These are phyloP conservation scores for Hormaphis cornu DNA, from an alignment of 1,140 invertebrate genomes.

Conservation along the genomic window DNA sequence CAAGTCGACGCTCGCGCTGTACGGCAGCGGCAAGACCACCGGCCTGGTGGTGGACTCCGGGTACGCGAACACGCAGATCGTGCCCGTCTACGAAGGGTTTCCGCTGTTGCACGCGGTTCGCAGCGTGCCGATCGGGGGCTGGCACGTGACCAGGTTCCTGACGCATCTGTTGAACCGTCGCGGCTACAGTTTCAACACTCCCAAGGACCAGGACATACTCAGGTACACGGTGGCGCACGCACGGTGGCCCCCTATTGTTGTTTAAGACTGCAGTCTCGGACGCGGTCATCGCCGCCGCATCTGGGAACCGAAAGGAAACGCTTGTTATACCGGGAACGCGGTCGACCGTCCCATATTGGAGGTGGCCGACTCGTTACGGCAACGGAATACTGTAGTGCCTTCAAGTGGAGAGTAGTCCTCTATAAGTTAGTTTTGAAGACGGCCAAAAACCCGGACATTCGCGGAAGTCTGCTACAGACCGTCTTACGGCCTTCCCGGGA, in stretches of 20 bases:
- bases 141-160: background rate
- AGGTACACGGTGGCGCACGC: too few relatives aligned
- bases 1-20: background rate
- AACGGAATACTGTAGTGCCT: too few relatives aligned
- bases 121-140: background rate
- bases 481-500: too few relatives aligned
- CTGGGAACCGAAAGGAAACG: too few relatives aligned
- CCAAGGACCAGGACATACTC: background rate
- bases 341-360: too few relatives aligned
- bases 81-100: background rate
- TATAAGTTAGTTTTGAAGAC: too few relatives aligned
- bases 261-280: background rate
- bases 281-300: too few relatives aligned
- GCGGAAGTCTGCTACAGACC: too few relatives aligned
- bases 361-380: too few relatives aligned
- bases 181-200: background rate
- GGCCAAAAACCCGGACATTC: too few relatives aligned
- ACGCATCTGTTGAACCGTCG: background rate
- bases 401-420: too few relatives aligned
- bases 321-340: too few relatives aligned
- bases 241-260: background rate
- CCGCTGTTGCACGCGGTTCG: background rate
- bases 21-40: background rate
- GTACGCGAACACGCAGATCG: background rate
- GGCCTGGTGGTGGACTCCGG: constrained; percentile 2